Conservation (phyloP, 92 coral and sea anemone species). For the Umimayanthus chanpuru region DNA sequence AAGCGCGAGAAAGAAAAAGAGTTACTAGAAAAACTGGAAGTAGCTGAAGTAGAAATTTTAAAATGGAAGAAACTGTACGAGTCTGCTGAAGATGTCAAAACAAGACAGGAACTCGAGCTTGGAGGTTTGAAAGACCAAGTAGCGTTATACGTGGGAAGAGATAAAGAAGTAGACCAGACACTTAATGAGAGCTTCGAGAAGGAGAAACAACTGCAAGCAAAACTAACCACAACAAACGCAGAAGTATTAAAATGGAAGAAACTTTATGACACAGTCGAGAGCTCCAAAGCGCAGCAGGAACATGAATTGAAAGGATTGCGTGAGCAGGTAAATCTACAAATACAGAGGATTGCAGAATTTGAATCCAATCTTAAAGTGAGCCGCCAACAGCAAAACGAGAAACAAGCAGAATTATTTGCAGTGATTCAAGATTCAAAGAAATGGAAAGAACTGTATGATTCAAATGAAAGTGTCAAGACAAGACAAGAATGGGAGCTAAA, state of each 20-base stretch:
- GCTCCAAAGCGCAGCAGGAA: too few species aligned
- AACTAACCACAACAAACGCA: background rate
- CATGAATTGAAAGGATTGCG: too few species aligned
- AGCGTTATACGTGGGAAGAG: background rate
- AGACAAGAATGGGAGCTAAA: too few species aligned
- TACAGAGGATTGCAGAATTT: too few species aligned
- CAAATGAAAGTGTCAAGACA: too few species aligned
- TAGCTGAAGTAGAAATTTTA: background rate
- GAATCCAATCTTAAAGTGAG: too few species aligned
- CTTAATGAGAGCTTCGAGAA: background rate
- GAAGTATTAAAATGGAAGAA: background rate
- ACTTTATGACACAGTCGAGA: background rate
- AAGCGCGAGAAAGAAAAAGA: background rate
- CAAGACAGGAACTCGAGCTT: constrained; percentile 8
- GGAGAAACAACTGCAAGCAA: background rate
- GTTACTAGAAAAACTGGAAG: background rate
- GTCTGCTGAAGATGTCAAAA: constrained; percentile 1
- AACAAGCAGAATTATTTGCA: too few species aligned
- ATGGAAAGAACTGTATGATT: too few species aligned
- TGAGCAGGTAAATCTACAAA: too few species aligned
- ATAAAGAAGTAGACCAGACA: too few species aligned
- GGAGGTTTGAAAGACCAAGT: constrained; percentile 16
- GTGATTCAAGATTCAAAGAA: too few species aligned
- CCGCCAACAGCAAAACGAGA: too few species aligned
- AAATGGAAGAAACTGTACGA: constrained; percentile 17